Evolutionary conservation across 2,797 vertebrate genomes (phyloP).

Genomic region (Sebastes miniatus): DNA sequence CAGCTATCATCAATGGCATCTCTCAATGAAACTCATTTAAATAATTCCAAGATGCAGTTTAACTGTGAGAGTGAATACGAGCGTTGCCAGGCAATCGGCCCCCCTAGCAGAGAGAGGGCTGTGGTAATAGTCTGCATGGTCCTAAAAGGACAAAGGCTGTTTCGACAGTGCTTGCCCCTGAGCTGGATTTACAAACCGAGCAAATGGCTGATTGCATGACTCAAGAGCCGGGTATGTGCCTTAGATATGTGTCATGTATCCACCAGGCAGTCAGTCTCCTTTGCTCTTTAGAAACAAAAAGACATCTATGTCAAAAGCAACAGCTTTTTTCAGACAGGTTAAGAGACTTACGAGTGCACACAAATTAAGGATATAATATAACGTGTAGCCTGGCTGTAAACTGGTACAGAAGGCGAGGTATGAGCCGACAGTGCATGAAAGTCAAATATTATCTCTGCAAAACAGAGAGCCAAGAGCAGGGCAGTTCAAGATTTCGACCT

Average conservation of each 20-base stretch:
- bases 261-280: conserved; percentile 8
- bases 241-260: conserved; percentile 27
- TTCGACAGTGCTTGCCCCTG: conserved; percentile 44
- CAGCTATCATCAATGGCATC: conserved; percentile 56
- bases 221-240: conserved; percentile 21
- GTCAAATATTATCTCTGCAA: conserved; percentile 56
- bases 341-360: conserved; percentile 35
- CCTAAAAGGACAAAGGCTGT: conserved; percentile 52
- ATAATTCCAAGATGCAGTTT: conserved; percentile 57
- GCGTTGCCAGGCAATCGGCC: conserved; percentile 60
- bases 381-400: conserved; percentile 16
- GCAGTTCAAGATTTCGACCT: conserved; percentile 34
- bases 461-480: conserved; percentile 37
- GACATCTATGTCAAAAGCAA: conserved; percentile 15
- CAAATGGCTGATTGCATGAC: conserved; percentile 55
- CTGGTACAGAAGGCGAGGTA: conserved; percentile 8
- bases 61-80: conserved; percentile 29
- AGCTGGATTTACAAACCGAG: conserved; percentile 48
- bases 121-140: conserved; percentile 45
- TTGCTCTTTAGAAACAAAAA: conserved; percentile 22
- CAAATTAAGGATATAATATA: conserved; percentile 24
- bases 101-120: conserved; percentile 14
- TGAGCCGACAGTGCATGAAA: conserved; percentile 40
- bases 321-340: conserved; percentile 21
- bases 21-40: conserved; percentile 56